Percentiles rank a stretch among this genome's conserved stretches.
These are phyloP conservation scores for Campoletis raptor DNA, from an alignment of 2,888 invertebrate genomes.

Conservation along the genomic window DNA sequence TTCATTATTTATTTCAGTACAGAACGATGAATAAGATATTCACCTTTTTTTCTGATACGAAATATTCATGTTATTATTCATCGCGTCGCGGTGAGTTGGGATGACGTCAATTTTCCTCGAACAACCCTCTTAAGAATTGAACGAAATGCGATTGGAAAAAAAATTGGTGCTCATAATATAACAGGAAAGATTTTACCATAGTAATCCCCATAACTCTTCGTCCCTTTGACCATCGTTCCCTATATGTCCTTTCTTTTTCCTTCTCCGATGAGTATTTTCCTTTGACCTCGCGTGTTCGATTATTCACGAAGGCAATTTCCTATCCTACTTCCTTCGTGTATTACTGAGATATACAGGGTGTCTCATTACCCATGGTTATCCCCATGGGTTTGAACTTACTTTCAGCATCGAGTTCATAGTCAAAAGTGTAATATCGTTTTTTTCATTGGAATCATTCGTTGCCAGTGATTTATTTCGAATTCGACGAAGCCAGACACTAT, in stretches of 20 bases:
- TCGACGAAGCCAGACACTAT: neutral
- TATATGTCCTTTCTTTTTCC: neutral
- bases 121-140: conserved; percentile 18
- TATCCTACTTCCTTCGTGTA: neutral
- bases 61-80: neutral
- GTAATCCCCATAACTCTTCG: conserved; percentile 9
- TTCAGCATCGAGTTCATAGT: neutral
- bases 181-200: conserved; percentile 22
- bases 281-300: conserved; percentile 46
- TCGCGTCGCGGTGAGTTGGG: neutral
- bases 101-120: neutral
- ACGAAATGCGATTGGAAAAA: conserved; percentile 17
- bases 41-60: neutral
- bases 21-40: neutral
- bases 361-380: neutral
- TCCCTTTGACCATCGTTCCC: neutral
- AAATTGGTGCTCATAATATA: conserved; percentile 4
- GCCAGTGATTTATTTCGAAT: neutral
- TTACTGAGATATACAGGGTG: neutral
- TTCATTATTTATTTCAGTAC: neutral
- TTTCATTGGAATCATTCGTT: neutral
- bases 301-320: conserved; percentile 52
- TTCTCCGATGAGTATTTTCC: neutral
- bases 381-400: neutral
- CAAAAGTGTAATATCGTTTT: neutral